These are phyloP conservation scores for Dunckerocampus dactyliophorus DNA, from an alignment of 2,113 vertebrate species.

Conservation along the genomic window DNA sequence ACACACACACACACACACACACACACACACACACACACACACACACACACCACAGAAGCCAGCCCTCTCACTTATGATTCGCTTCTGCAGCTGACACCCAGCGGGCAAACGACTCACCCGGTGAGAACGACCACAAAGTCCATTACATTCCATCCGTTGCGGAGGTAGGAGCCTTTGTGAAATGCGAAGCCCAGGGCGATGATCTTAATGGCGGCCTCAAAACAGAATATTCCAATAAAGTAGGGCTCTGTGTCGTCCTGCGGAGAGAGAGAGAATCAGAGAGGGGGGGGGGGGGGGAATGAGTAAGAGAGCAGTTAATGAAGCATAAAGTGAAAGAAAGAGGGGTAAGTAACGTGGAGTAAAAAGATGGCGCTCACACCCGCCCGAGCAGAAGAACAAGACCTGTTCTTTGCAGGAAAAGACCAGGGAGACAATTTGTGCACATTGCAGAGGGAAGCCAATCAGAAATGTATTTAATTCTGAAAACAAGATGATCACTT, in stretches of 20 bases:
- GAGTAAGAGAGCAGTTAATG: constrained; percentile 50
- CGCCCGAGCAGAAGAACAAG: constrained; percentile 22
- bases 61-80: constrained; percentile 71
- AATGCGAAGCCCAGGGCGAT: constrained; percentile 94
- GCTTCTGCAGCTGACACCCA: constrained; percentile 67
- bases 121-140: constrained; percentile 98
- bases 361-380: constrained; percentile 25
- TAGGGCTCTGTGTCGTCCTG: constrained; percentile 98
- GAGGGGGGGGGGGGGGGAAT: constrained; percentile 9
- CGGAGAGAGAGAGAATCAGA: constrained; percentile 41
- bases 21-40: constrained; percentile 18
- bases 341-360: constrained; percentile 23
- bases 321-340: constrained; percentile 48
- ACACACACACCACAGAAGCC: constrained; percentile 42
- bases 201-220: constrained; percentile 98
- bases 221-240: constrained; percentile 99
- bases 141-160: constrained; percentile 99
- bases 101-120: constrained; percentile 79
- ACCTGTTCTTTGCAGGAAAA: constrained; percentile 28
- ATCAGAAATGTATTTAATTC: too few species aligned
- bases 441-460: too few species aligned
- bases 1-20: background rate
- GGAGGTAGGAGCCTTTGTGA: constrained; percentile 96
- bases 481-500: background rate
- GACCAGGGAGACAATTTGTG: constrained; percentile 13